Base-by-base conservation (phyloP, 2,113 vertebrate species). In the Rhinoderma darwinii region DNA sequence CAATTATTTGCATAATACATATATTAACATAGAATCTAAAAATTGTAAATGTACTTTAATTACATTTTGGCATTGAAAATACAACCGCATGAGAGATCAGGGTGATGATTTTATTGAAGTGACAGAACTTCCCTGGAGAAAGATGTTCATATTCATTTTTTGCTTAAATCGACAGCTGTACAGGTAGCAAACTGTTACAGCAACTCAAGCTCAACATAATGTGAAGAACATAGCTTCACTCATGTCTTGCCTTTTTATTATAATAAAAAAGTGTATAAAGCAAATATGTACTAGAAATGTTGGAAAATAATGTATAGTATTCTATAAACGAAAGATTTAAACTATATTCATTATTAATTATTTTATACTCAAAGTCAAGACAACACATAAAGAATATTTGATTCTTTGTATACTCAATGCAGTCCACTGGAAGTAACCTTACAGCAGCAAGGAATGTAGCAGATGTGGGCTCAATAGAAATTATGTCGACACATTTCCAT, bases 61-160 rank as follows among this genome's bases (percentile, higher is more conserved):
- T 76, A 56, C 8, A 61, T 20, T 43, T 84, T 76, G 72, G 51
- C 37, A 44, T 84, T 75, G 32, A 37, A 59, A 61, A 27, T 43
- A 61, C 39, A 44, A 75, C 50, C 22, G 51, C 72, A 84, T 75
- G 25, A 61, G 39, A 75, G 35, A 84, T 44, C 70, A 75, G 39
- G 37, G 8, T 75, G 54, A 59, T 84, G 51, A 84, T 76, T 76
- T 84, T 76, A 84, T 84, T 84, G 39, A 76, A 84, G 83, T 84
- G 83, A 84, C 83, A 76, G 50, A 44, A 76, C 25, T 32, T 76
- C 83, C 83, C 83, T 75, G 50, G 83, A 84, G 83, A 59, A 41
- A 84, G 50, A 84, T 75, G 72, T 76, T 75, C 83, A 84, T 84
- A 84, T 84, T 75, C 72, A n/a, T 56, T 84, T 84, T 84, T 61